Conservation (phyloP, 2,888 invertebrate species). For the Aromia moschata region DNA sequence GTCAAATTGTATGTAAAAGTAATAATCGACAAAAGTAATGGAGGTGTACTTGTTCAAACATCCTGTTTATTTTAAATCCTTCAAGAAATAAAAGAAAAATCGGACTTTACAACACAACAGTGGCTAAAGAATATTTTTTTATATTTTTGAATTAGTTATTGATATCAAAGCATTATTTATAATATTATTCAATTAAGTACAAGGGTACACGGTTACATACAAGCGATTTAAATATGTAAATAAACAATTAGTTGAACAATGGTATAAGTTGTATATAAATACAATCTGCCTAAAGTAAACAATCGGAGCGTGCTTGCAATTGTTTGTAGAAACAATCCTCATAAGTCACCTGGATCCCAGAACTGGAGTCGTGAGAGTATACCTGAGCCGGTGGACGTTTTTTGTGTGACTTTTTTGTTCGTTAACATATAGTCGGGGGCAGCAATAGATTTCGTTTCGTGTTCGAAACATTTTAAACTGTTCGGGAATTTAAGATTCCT, state of each 20-base stretch:
- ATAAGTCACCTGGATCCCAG: conserved; percentile 58
- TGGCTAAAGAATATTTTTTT: too few relatives aligned
- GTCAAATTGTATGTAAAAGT: too few relatives aligned
- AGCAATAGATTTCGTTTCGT: conserved; percentile 63
- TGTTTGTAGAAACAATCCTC: conserved; percentile 58
- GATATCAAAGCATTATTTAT: background rate
- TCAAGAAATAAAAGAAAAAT: too few relatives aligned
- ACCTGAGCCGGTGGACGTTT: conserved; percentile 57
- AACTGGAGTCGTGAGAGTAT: conserved; percentile 56
- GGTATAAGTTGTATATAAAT: conserved; percentile 50
- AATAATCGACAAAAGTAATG: too few relatives aligned
- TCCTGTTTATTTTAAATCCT: too few relatives aligned
- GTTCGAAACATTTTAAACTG: conserved; percentile 63
- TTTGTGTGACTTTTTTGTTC: conserved; percentile 54
- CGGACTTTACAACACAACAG: too few relatives aligned
- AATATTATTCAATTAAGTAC: conserved; percentile 17
- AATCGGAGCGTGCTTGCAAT: conserved; percentile 55
- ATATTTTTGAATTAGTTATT: too few relatives aligned
- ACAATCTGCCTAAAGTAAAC: conserved; percentile 52
- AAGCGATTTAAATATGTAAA: conserved; percentile 47
- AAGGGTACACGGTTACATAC: conserved; percentile 11
- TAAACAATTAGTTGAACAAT: conserved; percentile 55
- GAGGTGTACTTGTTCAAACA: too few relatives aligned
- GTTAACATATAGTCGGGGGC: conserved; percentile 58
- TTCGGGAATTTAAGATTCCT: conserved; percentile 62